phyloP scores from a whole-genome alignment of 2,797 vertebrate species.

The Cirrhinus molitorella region DNA sequence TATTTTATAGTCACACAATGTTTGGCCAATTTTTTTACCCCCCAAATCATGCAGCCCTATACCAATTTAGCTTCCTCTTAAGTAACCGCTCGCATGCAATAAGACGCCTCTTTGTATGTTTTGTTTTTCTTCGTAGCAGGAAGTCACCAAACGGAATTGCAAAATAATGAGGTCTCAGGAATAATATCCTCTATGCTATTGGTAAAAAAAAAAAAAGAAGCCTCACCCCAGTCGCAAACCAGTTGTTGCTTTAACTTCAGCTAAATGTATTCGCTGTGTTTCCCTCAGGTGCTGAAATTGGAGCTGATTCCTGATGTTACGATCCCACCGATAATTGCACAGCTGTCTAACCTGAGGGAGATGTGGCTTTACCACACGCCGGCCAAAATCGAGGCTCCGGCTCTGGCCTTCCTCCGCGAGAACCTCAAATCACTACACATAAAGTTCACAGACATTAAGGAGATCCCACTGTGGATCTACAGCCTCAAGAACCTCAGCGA shows the following conservation, averaged over 20 bases:
- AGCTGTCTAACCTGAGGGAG: slow-evolving; percentile 92
- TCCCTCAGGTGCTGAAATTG: slow-evolving; percentile 86
- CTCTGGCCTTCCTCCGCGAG: slow-evolving; percentile 93
- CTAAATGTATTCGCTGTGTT: background rate
- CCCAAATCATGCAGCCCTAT: background rate
- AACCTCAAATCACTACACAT: slow-evolving; percentile 95
- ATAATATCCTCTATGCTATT: background rate
- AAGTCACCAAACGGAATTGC: background rate
- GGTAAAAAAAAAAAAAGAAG: background rate
- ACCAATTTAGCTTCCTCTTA: background rate
- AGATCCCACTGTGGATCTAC: slow-evolving; percentile 98
- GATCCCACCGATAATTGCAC: slow-evolving; percentile 97
- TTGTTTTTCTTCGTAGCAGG: background rate
- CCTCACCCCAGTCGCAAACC: background rate
- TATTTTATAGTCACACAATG: too few relatives aligned
- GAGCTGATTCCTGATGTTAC: slow-evolving; percentile 97
- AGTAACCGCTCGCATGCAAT: background rate
- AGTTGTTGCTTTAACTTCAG: background rate
- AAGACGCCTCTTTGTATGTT: background rate
- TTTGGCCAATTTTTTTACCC: too few relatives aligned
- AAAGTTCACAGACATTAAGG: slow-evolving; percentile 99
- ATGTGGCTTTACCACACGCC: slow-evolving; percentile 98
- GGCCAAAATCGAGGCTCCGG: slow-evolving; percentile 97
- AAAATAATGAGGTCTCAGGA: background rate
- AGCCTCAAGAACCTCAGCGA: slow-evolving; percentile 96